Base-by-base conservation (phyloP, 2,888 invertebrate genomes). In the Pollenia angustigena region DNA sequence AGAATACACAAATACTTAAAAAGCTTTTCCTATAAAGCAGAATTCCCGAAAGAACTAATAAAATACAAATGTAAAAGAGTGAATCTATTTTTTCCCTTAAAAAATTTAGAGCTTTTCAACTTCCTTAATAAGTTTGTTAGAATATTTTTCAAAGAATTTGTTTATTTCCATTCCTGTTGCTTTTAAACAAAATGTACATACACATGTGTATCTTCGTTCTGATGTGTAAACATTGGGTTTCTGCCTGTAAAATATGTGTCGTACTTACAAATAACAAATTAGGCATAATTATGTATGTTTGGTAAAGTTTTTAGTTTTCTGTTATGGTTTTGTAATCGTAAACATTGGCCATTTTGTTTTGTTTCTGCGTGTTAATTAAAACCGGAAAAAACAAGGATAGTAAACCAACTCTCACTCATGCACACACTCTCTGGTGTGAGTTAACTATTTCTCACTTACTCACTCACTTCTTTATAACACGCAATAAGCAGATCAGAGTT, bases 361-460 rank as follows among this genome's bases (percentile, higher is more conserved):
- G 42, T 62, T 68, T 48, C n/a, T 50, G 32, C 52, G 52, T 50
- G 16, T 40, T 52, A 52, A 69, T 69, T 52, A 69, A n/a, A 52
- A n/a, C n/a, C 4, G 40, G n/a, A 50, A 23, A 7, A 14, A 40
- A 50, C 16, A 68, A 68, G n/a, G 68, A 40, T 18, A 16, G 40
- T 40, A 52, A 64, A 42, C 14, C 48, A 23, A 50, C 50, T n/a
- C 50, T 23, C 32, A 50, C 50, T 7, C 23, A 50, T 14, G 40
- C 50, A 6, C 52, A 69, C 12, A 52, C 40, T 11, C n/a, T 52
- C 32, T 32, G 32, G 32, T 32, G 32, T 32, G 32, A 6, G 32
- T 32, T 32, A 6, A 6, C 32, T 32, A 32, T 32, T 1, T 32
- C 32, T 32, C 32, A 32, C 32, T 32, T 32, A 32, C 32, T 32